Conservation (phyloP, 1,140 invertebrate genomes). For the Drosophila grimshawi region DNA sequence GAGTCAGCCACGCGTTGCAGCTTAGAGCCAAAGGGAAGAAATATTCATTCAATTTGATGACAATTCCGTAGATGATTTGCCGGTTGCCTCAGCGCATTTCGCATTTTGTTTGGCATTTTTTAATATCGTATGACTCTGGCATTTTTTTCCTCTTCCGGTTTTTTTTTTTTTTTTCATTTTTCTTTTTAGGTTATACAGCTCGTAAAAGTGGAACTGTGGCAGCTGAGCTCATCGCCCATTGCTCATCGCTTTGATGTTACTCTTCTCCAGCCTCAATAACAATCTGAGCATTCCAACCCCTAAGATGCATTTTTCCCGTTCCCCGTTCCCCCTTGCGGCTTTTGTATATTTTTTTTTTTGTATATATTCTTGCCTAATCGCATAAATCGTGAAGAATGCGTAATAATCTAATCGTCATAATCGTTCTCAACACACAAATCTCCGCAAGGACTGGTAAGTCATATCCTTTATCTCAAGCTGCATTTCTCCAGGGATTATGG, state of each 20-base stretch:
- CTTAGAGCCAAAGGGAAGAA: constrained; percentile 49
- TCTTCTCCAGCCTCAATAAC: constrained; percentile 57
- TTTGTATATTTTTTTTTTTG: constrained; percentile 45
- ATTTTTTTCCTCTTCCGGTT: constrained; percentile 39
- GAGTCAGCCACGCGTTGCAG: constrained; percentile 74
- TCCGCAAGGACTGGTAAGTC: constrained; percentile 38
- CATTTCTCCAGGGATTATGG: constrained; percentile 4
- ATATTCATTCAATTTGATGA: constrained; percentile 78
- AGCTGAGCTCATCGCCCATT: constrained; percentile 65
- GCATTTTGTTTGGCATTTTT: constrained; percentile 77
- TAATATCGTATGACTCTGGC: constrained; percentile 70
- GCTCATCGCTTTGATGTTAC: constrained; percentile 43
- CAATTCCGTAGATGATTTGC: constrained; percentile 81
- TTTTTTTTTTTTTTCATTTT: constrained; percentile 8
- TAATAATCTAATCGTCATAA: constrained; percentile 81
- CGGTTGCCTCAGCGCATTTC: constrained; percentile 71
- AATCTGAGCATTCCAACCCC: constrained; percentile 35
- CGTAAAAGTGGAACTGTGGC: constrained; percentile 56
- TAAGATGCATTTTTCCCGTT: constrained; percentile 30
- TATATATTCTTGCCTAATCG: constrained; percentile 59
- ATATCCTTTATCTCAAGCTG: background rate
- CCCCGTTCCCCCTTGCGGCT: constrained; percentile 21
- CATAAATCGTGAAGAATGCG: constrained; percentile 78
- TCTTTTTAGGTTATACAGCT: constrained; percentile 43
- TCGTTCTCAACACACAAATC: constrained; percentile 64